phyloP scores from a whole-genome alignment of 2,797 vertebrate species.

The Okamejei kenojei region DNA sequence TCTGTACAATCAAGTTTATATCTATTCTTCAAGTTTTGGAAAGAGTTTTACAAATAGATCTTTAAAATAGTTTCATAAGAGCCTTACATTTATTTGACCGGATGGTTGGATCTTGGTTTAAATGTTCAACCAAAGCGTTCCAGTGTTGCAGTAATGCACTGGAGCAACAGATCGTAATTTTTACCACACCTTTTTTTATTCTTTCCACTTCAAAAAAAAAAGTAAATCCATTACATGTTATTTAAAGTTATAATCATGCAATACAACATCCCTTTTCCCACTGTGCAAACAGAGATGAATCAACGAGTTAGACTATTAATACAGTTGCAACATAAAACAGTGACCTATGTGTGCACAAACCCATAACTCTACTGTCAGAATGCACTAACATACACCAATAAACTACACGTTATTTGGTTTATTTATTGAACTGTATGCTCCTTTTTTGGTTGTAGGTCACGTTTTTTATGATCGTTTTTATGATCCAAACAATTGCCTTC shows the following conservation, averaged over 20 bases:
- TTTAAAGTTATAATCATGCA: background rate
- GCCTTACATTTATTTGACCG: no score
- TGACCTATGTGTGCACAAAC: background rate
- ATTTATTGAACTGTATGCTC: constrained; percentile 13
- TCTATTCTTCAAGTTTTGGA: no score
- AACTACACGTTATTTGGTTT: constrained; percentile 31
- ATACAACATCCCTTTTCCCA: background rate
- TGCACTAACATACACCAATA: constrained; percentile 5
- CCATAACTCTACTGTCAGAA: background rate
- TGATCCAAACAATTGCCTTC: background rate
- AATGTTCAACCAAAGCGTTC: no score
- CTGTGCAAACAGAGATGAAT: background rate
- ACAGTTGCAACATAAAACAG: background rate
- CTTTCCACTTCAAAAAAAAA: background rate
- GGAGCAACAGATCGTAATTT: no score
- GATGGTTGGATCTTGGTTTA: no score
- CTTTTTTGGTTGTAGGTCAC: constrained; percentile 18
- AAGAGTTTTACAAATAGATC: no score
- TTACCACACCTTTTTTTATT: no score
- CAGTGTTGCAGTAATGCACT: no score
- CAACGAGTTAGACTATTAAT: background rate
- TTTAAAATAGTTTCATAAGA: no score
- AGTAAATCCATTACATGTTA: background rate
- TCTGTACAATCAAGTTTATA: no score
- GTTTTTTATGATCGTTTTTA: background rate